Conservation (phyloP, 2,797 vertebrate genomes). For the Antrozous pallidus region DNA sequence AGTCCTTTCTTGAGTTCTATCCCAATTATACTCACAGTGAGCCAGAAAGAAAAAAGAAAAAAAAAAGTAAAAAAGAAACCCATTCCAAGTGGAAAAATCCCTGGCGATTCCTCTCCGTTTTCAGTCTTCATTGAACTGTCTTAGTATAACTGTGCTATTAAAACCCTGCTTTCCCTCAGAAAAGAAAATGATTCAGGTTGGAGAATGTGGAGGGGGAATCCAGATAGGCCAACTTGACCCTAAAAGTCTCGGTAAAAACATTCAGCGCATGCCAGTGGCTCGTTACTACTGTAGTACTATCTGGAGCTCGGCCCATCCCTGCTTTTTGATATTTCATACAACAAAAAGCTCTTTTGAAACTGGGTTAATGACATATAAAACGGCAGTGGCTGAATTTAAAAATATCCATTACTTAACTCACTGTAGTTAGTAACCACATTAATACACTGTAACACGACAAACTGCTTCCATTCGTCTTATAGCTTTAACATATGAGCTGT, state of each 20-base stretch:
- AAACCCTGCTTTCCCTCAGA: constrained; percentile 29
- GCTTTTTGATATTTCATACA: constrained; percentile 11
- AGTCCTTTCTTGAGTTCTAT: not conserved
- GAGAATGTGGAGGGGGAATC: not conserved
- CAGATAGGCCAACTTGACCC: not conserved
- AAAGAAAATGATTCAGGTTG: constrained; percentile 13
- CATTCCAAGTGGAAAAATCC: not conserved
- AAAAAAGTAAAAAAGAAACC: too few species aligned
- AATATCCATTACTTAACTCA: not conserved
- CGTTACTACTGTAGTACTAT: not conserved
- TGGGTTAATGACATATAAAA: constrained; percentile 17
- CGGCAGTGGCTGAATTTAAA: not conserved
- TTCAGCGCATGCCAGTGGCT: not conserved
- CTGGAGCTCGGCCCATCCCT: not conserved
- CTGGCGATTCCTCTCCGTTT: not conserved
- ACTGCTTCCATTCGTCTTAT: not conserved
- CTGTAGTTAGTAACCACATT: not conserved
- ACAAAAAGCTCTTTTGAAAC: constrained; percentile 27
- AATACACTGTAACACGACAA: not conserved
- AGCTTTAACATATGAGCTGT: not conserved
- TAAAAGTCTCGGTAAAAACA: not conserved
- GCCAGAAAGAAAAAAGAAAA: not conserved
- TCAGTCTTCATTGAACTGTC: not conserved
- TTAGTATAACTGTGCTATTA: not conserved
- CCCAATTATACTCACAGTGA: not conserved